phyloP scores from a whole-genome alignment of 2,797 vertebrate genomes.

The Ptychadena robeensis region DNA sequence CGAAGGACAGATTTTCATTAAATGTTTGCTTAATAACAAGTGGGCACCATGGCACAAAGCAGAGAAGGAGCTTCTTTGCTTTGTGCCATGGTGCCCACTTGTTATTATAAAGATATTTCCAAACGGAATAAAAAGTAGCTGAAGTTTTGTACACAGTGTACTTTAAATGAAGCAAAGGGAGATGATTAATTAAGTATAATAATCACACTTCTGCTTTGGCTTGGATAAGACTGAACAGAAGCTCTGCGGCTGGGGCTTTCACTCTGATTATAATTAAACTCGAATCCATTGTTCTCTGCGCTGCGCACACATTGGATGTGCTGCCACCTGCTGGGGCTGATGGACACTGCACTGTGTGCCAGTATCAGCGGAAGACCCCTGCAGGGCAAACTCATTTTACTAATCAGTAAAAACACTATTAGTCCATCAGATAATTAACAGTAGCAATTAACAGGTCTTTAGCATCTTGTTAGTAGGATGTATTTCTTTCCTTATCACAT shows the following conservation, averaged over 20 bases:
- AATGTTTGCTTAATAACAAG: too few species aligned
- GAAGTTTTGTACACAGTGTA: not conserved
- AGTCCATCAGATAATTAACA: conserved; percentile 45
- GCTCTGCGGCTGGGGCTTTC: not conserved
- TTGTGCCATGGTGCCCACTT: not conserved
- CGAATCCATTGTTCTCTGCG: not conserved
- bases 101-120: not conserved
- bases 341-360: conserved; percentile 21
- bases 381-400: conserved; percentile 4
- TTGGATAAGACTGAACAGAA: not conserved
- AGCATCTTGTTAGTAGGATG: conserved; percentile 44
- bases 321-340: conserved; percentile 14
- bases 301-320: not conserved
- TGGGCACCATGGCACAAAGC: too few species aligned
- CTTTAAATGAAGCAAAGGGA: not conserved
- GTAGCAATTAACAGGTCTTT: conserved; percentile 48
- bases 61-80: too few species aligned
- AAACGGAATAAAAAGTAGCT: not conserved
- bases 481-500: conserved; percentile 32
- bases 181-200: not conserved
- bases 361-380: conserved; percentile 25
- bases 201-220: not conserved
- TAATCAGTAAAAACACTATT: conserved; percentile 40
- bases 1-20: too few species aligned
- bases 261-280: conserved; percentile 15